Evolutionary conservation across 2,113 vertebrate species (phyloP).

Genomic region (Shinisaurus crocodilurus): DNA sequence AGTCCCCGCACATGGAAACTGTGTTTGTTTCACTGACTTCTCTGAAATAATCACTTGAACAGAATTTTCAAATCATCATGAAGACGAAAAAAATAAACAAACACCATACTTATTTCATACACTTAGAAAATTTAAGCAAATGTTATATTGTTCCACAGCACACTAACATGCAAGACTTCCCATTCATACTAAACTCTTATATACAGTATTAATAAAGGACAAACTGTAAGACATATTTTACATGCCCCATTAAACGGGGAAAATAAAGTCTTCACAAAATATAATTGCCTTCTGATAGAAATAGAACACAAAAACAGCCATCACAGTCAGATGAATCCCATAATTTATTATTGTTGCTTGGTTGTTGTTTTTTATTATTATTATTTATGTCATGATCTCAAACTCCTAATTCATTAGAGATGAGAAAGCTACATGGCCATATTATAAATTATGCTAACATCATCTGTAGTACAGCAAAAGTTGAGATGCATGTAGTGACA

Average conservation of each 20-base stretch:
- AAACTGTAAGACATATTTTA: constrained; percentile 70
- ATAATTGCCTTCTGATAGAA: constrained; percentile 71
- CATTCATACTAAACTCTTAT: constrained; percentile 30
- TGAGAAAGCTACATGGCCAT: constrained; percentile 48
- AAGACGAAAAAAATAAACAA: neutral
- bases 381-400: constrained; percentile 65
- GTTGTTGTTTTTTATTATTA: constrained; percentile 42
- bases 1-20: neutral
- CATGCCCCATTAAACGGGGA: constrained; percentile 63
- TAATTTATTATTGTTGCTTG: constrained; percentile 58
- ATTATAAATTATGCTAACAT: constrained; percentile 54
- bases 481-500: constrained; percentile 36
- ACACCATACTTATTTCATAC: neutral
- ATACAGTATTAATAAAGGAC: constrained; percentile 63
- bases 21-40: neutral
- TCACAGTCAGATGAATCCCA: constrained; percentile 42
- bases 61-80: neutral
- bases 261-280: constrained; percentile 70
- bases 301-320: constrained; percentile 62
- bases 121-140: constrained; percentile 50
- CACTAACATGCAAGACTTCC: constrained; percentile 37
- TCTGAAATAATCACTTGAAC: neutral
- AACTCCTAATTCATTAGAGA: constrained; percentile 52
- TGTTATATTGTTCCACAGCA: constrained; percentile 36
- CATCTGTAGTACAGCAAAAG: constrained; percentile 9